Evolutionary conservation across 2,797 vertebrate genomes (phyloP).

Genomic region (Onychomys torridus): DNA sequence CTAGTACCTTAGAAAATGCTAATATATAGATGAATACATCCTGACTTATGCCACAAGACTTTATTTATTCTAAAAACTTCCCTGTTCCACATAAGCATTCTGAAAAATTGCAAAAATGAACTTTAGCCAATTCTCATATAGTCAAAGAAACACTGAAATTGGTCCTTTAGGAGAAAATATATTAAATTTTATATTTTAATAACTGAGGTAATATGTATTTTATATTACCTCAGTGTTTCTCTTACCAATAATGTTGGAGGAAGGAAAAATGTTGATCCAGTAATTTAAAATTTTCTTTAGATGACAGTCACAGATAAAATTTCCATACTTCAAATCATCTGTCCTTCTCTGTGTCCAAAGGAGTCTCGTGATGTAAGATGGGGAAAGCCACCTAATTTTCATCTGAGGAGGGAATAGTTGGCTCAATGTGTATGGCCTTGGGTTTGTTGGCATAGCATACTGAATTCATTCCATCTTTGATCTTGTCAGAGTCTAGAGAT

Average conservation of each 20-base stretch:
- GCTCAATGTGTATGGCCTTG: accelerated
- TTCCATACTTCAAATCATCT: neutral
- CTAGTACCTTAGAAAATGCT: neutral
- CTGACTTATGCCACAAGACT: neutral
- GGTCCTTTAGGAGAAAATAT: neutral
- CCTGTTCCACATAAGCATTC: neutral
- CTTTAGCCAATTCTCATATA: neutral
- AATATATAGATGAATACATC: neutral
- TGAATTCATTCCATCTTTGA: neutral
- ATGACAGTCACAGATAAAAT: neutral
- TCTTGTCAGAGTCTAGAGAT: neutral
- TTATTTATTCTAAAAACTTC: neutral
- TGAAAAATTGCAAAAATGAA: neutral
- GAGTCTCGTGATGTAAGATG: neutral
- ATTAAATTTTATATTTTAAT: neutral
- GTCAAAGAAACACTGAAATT: neutral
- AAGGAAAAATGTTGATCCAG: neutral
- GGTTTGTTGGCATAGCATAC: neutral
- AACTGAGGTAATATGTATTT: neutral
- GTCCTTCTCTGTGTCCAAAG: neutral
- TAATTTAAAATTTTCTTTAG: neutral
- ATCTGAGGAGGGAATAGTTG: neutral
- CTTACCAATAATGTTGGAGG: neutral
- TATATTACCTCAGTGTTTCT: neutral
- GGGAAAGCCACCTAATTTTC: neutral